Evolutionary conservation across 2,113 vertebrate species (phyloP).

Genomic region (Mormoops blainvillei): DNA sequence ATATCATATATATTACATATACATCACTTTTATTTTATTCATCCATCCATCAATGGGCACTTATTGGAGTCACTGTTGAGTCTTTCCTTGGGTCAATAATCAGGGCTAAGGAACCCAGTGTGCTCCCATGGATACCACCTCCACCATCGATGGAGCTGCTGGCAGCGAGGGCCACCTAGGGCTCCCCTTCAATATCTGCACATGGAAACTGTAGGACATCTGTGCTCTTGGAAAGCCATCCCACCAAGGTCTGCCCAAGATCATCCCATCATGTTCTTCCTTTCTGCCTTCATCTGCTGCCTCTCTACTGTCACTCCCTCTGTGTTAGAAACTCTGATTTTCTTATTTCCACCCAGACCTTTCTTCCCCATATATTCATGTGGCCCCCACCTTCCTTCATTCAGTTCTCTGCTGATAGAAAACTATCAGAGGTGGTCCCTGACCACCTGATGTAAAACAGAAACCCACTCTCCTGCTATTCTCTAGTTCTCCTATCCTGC

Average conservation of each 20-base stretch:
- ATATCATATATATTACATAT: neutral
- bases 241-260: neutral
- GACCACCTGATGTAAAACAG: neutral
- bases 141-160: fast-evolving
- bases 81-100: neutral
- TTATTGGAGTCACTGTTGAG: neutral
- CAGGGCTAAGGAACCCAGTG: neutral
- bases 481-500: neutral
- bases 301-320: neutral
- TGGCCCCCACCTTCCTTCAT: neutral
- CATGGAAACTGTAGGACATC: neutral
- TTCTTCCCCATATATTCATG: neutral
- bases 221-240: neutral
- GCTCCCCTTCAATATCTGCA: neutral
- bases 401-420: neutral
- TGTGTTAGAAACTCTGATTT: neutral
- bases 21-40: no score
- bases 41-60: neutral
- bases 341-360: neutral
- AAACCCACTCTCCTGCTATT: neutral
- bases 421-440: neutral
- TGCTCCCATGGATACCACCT: no score
- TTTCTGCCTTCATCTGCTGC: neutral
- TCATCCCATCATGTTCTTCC: neutral
- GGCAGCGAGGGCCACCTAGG: neutral